A percentile compares a stretch with the other conserved stretches of the same genome.
Conservation (phyloP, 2,888 invertebrate genomes). For the Plutella xylostella region DNA sequence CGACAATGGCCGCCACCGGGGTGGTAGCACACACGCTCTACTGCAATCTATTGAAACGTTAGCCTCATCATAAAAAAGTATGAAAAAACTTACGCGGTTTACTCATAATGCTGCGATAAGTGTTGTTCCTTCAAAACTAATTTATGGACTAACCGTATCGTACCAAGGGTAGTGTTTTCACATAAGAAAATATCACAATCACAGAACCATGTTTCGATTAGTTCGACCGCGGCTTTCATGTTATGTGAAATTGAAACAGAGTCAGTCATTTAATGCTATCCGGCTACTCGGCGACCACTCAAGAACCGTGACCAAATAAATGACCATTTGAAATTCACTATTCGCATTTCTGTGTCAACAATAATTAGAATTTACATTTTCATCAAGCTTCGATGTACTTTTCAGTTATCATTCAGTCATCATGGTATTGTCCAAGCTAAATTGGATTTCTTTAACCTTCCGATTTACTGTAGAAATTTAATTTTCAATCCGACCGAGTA, state of each 20-base stretch:
- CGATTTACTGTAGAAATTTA: conserved; percentile 35
- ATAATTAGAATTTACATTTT: conserved; percentile 67
- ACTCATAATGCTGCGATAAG: conserved; percentile 54
- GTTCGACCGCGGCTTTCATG: conserved; percentile 63
- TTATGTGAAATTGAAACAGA: conserved; percentile 68
- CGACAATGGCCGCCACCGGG: conserved; percentile 50
- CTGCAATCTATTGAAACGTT: no score
- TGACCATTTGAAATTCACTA: conserved; percentile 63
- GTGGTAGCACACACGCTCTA: conserved; percentile 28
- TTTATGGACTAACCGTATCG: conserved; percentile 48
- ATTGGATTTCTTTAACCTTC: conserved; percentile 56
- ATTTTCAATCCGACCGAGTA: conserved; percentile 40
- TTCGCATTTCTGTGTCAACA: conserved; percentile 66
- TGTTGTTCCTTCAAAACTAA: conserved; percentile 40
- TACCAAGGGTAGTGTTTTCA: conserved; percentile 42
- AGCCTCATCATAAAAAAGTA: background rate
- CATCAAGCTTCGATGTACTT: conserved; percentile 51
- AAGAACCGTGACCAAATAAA: conserved; percentile 62
- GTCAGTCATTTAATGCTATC: conserved; percentile 67
- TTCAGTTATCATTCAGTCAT: conserved; percentile 53
- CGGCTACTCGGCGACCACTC: conserved; percentile 38
- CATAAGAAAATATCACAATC: conserved; percentile 65
- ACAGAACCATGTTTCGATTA: conserved; percentile 63
- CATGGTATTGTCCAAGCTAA: conserved; percentile 44
- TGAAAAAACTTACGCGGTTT: conserved; percentile 52